Evolutionary conservation across 2,888 invertebrate species (phyloP).

Genomic region (Agrilus biguttatus): DNA sequence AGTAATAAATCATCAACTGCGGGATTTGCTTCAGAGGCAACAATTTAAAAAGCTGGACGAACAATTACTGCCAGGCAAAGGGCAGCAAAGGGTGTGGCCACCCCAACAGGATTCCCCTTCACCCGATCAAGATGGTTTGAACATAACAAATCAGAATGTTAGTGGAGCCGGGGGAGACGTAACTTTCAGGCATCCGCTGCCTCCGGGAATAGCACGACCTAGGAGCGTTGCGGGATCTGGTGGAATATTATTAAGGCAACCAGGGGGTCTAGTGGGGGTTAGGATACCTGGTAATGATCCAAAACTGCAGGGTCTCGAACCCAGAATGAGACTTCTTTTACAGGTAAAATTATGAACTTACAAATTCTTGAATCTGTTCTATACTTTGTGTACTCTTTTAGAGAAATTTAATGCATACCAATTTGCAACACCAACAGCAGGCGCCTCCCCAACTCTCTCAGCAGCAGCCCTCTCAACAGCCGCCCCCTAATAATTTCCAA

Average conservation of each 20-base stretch:
- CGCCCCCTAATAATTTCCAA: conserved; percentile 13
- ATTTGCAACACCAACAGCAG: conserved; percentile 7
- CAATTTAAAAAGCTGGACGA: conserved; percentile 46
- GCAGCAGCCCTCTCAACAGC: conserved; percentile 14
- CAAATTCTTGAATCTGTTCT: conserved; percentile 8
- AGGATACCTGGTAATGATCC: conserved; percentile 29
- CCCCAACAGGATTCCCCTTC: conserved; percentile 23
- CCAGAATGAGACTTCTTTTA: conserved; percentile 37
- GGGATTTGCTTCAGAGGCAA: conserved; percentile 68
- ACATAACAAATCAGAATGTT: conserved; percentile 11
- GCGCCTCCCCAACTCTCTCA: conserved; percentile 20
- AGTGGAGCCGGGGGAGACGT: conserved; percentile 35
- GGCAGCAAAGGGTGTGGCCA: conserved; percentile 40
- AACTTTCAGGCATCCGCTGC: conserved; percentile 57
- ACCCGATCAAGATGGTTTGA: conserved; percentile 15
- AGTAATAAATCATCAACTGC: conserved; percentile 58
- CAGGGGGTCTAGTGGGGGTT: conserved; percentile 17
- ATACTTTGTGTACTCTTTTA: neutral
- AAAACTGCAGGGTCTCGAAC: conserved; percentile 36
- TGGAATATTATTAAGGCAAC: conserved; percentile 20
- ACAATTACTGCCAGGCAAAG: conserved; percentile 25
- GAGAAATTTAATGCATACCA: neutral
- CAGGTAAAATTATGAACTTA: conserved; percentile 16
- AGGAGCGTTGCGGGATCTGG: conserved; percentile 28
- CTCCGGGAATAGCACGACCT: conserved; percentile 36